Percentiles rank a stretch among this genome's conserved stretches.
phyloP scores from a whole-genome alignment of 2,888 invertebrate species.

The Papilio gigon region DNA sequence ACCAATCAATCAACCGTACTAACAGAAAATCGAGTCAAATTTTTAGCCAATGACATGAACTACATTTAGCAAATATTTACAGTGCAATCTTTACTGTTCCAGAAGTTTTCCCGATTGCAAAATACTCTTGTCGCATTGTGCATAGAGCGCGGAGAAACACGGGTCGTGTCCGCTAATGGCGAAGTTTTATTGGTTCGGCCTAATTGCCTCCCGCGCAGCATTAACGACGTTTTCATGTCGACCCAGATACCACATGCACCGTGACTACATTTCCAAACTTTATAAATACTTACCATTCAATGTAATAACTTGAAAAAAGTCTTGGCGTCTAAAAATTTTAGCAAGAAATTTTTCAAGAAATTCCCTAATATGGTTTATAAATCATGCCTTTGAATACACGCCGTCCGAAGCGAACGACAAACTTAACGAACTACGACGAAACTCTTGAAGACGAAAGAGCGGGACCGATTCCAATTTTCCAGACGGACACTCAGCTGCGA shows the following conservation, averaged over 20 bases:
- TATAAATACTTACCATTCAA: constrained; percentile 42
- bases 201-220: constrained; percentile 73
- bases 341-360: not conserved
- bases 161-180: constrained; percentile 63
- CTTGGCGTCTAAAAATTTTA: constrained; percentile 44
- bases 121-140: constrained; percentile 41
- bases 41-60: not conserved
- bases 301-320: constrained; percentile 41
- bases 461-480: constrained; percentile 68
- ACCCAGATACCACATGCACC: constrained; percentile 60
- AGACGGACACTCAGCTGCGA: constrained; percentile 66
- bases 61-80: not conserved
- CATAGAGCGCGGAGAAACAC: constrained; percentile 55
- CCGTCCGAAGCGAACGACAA: not conserved
- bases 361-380: constrained; percentile 4
- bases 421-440: constrained; percentile 20
- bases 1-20: too few relatives aligned
- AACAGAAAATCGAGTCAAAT: too few relatives aligned
- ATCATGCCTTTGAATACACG: constrained; percentile 15
- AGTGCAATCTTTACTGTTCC: not conserved
- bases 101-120: constrained; percentile 35
- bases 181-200: constrained; percentile 73
- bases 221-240: constrained; percentile 65
- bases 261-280: constrained; percentile 53
- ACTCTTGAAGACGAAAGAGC: constrained; percentile 24